Base-by-base conservation (phyloP, 1,140 invertebrate genomes). In the Rhagoletis zephyria region DNA sequence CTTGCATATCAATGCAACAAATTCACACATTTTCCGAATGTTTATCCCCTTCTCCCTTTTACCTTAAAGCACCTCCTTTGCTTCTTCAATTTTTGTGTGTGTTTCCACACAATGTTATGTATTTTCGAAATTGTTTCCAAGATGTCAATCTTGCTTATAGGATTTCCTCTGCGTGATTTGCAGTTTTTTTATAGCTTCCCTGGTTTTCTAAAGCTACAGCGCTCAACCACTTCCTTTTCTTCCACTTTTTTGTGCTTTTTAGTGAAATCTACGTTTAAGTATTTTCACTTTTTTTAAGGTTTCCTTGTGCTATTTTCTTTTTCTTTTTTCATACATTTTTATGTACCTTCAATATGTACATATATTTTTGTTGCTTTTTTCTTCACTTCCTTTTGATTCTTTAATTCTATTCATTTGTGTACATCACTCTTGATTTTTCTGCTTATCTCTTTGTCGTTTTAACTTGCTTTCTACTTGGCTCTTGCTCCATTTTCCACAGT, bases 401-500 rank as follows among this genome's bases (percentile, higher is more conserved):
- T 74, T 48, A 4, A 3, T 16, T 42, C 64, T 30, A 1, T 30
- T 4, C n/a, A 19, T 64, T 64, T 64, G 63, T 7, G 61, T 63
- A 2, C 4, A 7, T 6, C 30, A 4, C 64, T 40, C 5, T 30
- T 67, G 30, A 40, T 40, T 42, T 30, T 67, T 3, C 30, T 10
- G 40, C 70, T 42, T 81, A 48, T 56, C 14, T 56, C 9, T 56
- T 16, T 30, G 48, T 30, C 16, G 45, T 6, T 56, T 81, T 81
- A 56, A 42, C n/a, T n/a, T 63, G 12, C 5, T 19, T 81, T 56
- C 48, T 51, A 56, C 56, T 70, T 45, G 14, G 48, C n/a, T 48
- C 67, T 81, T 81, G 48, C 74, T 51, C 16, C 42, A 81, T 81
- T 81, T 81, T 81, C 48, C 48, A 56, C 48, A 42, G 9, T 81